These are phyloP conservation scores for Agrochola litura DNA, from an alignment of 2,888 invertebrate species.

Conservation along the genomic window DNA sequence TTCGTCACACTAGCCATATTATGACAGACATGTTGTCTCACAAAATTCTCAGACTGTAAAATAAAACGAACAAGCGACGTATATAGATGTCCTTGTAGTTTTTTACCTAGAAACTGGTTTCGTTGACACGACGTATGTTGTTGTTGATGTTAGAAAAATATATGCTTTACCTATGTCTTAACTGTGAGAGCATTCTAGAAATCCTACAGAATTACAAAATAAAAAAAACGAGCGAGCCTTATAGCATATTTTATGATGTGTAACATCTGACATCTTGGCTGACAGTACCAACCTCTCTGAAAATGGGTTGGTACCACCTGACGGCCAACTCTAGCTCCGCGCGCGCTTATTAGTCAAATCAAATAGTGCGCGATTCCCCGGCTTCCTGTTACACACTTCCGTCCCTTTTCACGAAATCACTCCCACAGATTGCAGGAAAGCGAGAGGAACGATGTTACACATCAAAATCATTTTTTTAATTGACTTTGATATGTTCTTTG, in stretches of 20 bases:
- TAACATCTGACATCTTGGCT: too few relatives aligned
- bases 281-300: too few relatives aligned
- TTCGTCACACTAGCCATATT: not conserved
- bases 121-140: not conserved
- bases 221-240: not conserved
- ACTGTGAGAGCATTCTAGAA: not conserved
- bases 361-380: too few relatives aligned
- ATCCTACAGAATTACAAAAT: not conserved
- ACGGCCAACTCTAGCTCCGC: too few relatives aligned
- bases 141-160: constrained; percentile 10
- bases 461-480: too few relatives aligned
- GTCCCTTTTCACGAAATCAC: too few relatives aligned
- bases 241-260: too few relatives aligned
- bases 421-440: not conserved
- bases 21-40: not conserved
- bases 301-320: too few relatives aligned
- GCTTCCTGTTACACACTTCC: too few relatives aligned
- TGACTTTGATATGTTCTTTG: not conserved
- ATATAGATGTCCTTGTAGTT: constrained; percentile 60
- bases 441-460: too few relatives aligned
- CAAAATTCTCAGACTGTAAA: constrained; percentile 20
- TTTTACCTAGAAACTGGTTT: constrained; percentile 59
- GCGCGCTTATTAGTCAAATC: too few relatives aligned
- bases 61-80: constrained; percentile 16
- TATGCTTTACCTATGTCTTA: not conserved